Conservation (phyloP, 2,113 vertebrate genomes). For the Rostratula benghalensis region DNA sequence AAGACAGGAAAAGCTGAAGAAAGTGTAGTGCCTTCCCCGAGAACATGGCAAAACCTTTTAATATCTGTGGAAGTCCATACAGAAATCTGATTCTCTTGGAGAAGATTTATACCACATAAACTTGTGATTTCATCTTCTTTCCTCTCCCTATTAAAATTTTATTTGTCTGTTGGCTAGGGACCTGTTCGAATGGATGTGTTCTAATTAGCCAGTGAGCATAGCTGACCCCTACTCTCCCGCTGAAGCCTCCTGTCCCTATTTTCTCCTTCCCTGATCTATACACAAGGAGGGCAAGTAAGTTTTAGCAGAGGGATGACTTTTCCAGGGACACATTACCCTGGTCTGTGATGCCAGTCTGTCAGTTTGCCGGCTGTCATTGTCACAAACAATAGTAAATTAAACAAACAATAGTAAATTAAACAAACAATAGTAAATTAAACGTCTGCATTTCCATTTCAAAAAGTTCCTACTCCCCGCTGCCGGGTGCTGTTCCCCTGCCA, state of each 20-base stretch:
- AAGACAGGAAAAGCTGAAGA: background rate
- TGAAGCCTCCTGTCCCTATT: background rate
- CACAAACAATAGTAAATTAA: background rate
- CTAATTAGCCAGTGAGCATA: background rate
- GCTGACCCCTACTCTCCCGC: background rate
- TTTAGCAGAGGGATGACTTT: background rate
- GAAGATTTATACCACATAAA: background rate
- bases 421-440: background rate
- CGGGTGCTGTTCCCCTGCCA: background rate
- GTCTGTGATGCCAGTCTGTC: background rate
- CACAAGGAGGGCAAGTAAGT: background rate
- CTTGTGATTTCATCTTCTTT: background rate
- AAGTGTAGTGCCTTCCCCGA: background rate
- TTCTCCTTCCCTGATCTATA: background rate
- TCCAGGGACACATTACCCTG: background rate
- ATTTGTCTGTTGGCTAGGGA: background rate
- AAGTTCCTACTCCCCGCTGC: background rate
- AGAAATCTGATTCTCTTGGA: background rate
- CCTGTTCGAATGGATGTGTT: background rate
- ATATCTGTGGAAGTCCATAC: background rate
- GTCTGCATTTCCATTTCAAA: background rate
- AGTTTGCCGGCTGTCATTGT: background rate
- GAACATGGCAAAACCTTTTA: background rate
- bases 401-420: no score
- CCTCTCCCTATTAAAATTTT: background rate